Percentiles rank a stretch among this genome's conserved stretches.
Evolutionary conservation across 2,113 vertebrate species (phyloP).

Genomic region (Chionis minor): DNA sequence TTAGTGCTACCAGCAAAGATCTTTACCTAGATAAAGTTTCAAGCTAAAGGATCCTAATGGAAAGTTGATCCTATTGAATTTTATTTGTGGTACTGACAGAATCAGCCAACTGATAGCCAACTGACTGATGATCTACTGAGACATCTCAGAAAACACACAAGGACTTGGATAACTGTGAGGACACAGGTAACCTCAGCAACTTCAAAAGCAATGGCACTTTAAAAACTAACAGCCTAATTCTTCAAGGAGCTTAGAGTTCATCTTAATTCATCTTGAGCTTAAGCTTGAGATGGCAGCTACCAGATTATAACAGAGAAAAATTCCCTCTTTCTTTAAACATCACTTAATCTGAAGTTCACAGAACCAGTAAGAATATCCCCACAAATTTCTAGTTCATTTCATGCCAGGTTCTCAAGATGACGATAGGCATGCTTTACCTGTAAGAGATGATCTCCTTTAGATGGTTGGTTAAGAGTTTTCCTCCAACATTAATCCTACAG

Average conservation of each 20-base stretch:
- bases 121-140: background rate
- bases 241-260: background rate
- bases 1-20: background rate
- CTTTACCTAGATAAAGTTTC: background rate
- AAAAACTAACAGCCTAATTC: background rate
- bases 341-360: background rate
- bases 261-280: background rate
- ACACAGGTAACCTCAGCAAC: background rate
- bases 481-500: slow-evolving; percentile 93
- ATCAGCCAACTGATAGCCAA: background rate
- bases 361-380: background rate
- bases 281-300: background rate
- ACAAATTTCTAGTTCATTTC: background rate
- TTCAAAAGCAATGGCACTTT: background rate
- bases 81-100: background rate
- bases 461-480: slow-evolving; percentile 97
- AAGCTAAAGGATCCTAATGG: background rate
- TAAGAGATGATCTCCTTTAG: slow-evolving; percentile 99
- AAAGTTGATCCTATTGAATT: background rate
- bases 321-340: background rate
- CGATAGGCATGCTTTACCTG: slow-evolving; percentile 76
- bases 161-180: background rate
- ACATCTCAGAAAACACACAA: background rate
- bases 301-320: background rate
- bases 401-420: background rate